Base-by-base conservation (phyloP, 2,888 invertebrate species). In the Epirrhoe alternata region DNA sequence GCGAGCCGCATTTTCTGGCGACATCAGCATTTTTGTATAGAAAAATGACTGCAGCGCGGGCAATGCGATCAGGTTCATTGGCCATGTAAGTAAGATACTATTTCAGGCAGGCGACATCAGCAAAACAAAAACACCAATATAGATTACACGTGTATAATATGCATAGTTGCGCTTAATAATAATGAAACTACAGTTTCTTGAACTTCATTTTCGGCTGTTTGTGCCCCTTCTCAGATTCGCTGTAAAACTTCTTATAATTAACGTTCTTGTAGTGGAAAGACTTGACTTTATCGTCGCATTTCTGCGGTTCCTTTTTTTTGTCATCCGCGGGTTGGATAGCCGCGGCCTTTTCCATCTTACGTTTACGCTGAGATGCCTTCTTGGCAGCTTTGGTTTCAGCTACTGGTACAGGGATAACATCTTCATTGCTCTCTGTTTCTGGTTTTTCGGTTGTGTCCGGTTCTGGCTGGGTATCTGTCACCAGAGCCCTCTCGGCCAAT, bases 221-320 rank as follows among this genome's bases (percentile, higher is more conserved):
- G 69, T 78, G 82, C 60, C 79, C 73, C 70, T 85, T 86, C 60
- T 81, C 82, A 10, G 77, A 65, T 3, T 85, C 83, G 52, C 83
- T 83, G 64, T 79, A 82, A 67, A 89, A 89, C 79, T 86, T 89
- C 63, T 77, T 86, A 68, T 87, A 90, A 69, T 89, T 83, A 0
- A 78, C 77, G 56, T 85, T 84, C 65, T 86, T 86, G 69, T 90
- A 89, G 17, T 74, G 74, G 68, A 71, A 84, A 0, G 84, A 78
- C 61, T 82, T 82, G 0, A 77, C 72, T 52, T 74, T 74, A 3
- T 79, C 76, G 3, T 57, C 66, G 64, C 74, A 78, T 56, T 70
- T 72, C 33, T 70, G 78, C 24, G 69, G 53, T 60, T 74, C 74
- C 62, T 74, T 72, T 61, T 77, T 72, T 57, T 74, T 74, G 50